phyloP scores from a whole-genome alignment of 2,113 vertebrate species.

The Phrynocephalus versicolor region DNA sequence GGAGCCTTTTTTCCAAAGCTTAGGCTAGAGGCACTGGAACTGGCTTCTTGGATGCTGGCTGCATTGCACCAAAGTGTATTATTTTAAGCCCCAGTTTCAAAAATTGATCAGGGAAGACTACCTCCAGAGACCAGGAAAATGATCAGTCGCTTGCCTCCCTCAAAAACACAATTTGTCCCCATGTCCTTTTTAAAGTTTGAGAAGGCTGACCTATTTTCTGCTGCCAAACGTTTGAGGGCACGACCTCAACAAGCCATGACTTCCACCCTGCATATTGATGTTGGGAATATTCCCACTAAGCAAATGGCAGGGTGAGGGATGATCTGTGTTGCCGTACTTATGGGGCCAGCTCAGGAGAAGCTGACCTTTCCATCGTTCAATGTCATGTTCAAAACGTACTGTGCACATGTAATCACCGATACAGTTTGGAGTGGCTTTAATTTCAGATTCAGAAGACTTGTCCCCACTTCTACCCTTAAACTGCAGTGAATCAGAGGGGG shows the following conservation, averaged over 20 bases:
- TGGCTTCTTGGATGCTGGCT: no score
- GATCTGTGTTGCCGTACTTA: neutral
- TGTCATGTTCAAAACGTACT: neutral
- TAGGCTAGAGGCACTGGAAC: neutral
- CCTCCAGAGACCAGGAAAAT: neutral
- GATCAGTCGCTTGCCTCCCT: neutral
- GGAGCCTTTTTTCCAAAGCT: no score
- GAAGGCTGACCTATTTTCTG: neutral
- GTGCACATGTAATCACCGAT: neutral
- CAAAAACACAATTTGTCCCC: neutral
- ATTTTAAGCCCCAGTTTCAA: neutral
- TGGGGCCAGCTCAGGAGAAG: neutral
- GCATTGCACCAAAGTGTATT: neutral
- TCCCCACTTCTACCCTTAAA: neutral
- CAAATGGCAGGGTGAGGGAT: neutral
- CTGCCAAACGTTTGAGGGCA: neutral
- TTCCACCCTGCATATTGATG: neutral
- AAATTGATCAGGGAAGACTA: neutral
- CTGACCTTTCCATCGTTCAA: neutral
- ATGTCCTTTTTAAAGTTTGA: neutral
- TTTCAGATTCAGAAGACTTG: neutral
- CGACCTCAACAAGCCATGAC: neutral
- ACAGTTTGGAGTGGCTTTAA: neutral
- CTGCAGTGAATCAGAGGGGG: neutral
- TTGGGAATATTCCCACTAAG: neutral